phyloP scores from a whole-genome alignment of 2,113 vertebrate species.

The Phoxinus phoxinus region DNA sequence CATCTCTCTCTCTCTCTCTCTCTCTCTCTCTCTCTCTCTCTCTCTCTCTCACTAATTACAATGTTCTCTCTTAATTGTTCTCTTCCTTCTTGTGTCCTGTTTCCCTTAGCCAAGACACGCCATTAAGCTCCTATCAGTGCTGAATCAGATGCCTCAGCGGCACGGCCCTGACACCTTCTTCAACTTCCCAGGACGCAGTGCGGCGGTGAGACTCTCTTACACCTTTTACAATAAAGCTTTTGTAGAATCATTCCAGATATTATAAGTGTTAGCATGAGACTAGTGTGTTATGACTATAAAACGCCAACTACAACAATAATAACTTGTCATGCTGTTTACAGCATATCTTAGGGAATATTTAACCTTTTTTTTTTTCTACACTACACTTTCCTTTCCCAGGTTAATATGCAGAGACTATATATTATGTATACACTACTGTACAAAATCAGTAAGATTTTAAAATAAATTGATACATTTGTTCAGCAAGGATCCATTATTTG shows the following conservation, averaged over 20 bases:
- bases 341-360: background rate
- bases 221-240: background rate
- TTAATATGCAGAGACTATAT: background rate
- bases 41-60: slow-evolving; percentile 12
- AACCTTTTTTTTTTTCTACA: background rate
- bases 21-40: no score
- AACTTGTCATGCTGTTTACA: background rate
- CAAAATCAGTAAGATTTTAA: background rate
- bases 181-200: slow-evolving; percentile 98
- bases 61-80: background rate
- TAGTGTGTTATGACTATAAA: background rate
- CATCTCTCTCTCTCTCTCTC: no score
- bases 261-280: background rate
- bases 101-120: slow-evolving; percentile 90
- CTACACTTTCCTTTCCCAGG: background rate
- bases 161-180: slow-evolving; percentile 99
- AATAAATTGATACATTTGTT: background rate
- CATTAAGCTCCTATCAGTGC: slow-evolving; percentile 95
- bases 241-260: background rate
- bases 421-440: no score
- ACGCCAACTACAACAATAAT: background rate
- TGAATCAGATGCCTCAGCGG: slow-evolving; percentile 99
- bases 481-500: background rate
- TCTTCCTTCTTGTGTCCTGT: background rate
- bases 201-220: slow-evolving; percentile 85